Percentiles rank a stretch among this genome's conserved stretches.
Evolutionary conservation across 2,797 vertebrate genomes (phyloP).

Genomic region (Allobates femoralis): DNA sequence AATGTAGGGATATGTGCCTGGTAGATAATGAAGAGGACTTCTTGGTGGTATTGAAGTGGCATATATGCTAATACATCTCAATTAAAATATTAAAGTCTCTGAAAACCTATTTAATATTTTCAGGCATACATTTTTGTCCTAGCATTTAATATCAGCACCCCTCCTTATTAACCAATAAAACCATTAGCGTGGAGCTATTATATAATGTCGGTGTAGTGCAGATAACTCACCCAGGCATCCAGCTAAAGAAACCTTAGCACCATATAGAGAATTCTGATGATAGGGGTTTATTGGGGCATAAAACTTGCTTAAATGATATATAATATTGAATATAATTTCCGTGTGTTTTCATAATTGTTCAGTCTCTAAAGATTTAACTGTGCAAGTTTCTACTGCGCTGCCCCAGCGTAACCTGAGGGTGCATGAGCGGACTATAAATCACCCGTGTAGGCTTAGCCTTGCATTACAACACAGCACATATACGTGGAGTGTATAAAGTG

Average conservation of each 20-base stretch:
- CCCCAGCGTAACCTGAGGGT: neutral
- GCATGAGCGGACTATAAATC: constrained; percentile 21
- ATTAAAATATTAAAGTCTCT: no score
- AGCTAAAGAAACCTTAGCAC: neutral
- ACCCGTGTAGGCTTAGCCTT: neutral
- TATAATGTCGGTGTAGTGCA: neutral
- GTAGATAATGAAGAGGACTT: no score
- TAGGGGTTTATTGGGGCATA: neutral
- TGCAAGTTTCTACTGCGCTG: neutral
- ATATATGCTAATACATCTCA: no score
- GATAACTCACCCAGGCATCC: constrained; percentile 5
- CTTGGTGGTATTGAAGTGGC: no score
- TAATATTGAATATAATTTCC: neutral
- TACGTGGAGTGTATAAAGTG: neutral
- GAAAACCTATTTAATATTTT: neutral
- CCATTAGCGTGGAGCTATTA: neutral
- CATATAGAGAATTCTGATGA: neutral
- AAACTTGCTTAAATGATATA: constrained; percentile 1
- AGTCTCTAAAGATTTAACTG: constrained; percentile 4
- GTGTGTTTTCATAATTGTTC: constrained; percentile 8
- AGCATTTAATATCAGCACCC: neutral
- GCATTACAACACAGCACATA: neutral
- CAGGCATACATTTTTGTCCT: neutral
- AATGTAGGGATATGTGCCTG: no score
- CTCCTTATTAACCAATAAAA: neutral